Evolutionary conservation across 2,888 invertebrate species (phyloP).

Genomic region (Sisyra nigra): DNA sequence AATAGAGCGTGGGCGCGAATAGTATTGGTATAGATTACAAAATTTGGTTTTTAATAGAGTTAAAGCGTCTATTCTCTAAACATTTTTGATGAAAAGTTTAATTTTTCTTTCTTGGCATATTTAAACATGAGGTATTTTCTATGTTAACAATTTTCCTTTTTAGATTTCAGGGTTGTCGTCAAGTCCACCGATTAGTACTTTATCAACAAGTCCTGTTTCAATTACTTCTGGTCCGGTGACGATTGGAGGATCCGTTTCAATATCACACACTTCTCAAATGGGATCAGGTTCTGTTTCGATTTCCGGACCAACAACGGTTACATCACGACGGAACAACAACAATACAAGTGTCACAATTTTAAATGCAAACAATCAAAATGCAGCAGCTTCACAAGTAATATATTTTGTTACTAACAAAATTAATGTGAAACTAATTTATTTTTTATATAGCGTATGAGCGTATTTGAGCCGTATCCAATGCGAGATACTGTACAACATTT

Average conservation of each 20-base stretch:
- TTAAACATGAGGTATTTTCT: background rate
- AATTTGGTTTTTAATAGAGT: too few species aligned
- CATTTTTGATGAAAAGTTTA: too few species aligned
- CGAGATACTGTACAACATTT: conserved; percentile 86
- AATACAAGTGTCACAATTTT: conserved; percentile 67
- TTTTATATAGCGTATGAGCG: conserved; percentile 52
- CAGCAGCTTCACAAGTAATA: background rate
- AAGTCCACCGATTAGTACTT: conserved; percentile 3
- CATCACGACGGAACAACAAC: conserved; percentile 40
- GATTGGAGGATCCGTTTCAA: conserved; percentile 4
- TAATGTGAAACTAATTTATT: background rate
- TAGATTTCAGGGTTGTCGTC: conserved; percentile 6
- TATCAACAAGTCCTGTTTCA: conserved; percentile 19
- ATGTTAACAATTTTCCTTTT: background rate
- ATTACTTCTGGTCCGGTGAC: conserved; percentile 23
- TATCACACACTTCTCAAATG: conserved; percentile 24
- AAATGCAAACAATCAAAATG: conserved; percentile 30
- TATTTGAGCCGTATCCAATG: conserved; percentile 85
- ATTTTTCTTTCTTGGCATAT: background rate
- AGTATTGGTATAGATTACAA: too few species aligned
- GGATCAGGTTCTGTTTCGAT: conserved; percentile 30
- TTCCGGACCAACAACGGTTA: conserved; percentile 44
- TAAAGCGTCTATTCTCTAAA: too few species aligned
- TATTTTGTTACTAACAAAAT: conserved; percentile 1
- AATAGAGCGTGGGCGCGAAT: too few species aligned